phyloP scores from a whole-genome alignment of 2,888 invertebrate genomes.

The Polydrusus cervinus region DNA sequence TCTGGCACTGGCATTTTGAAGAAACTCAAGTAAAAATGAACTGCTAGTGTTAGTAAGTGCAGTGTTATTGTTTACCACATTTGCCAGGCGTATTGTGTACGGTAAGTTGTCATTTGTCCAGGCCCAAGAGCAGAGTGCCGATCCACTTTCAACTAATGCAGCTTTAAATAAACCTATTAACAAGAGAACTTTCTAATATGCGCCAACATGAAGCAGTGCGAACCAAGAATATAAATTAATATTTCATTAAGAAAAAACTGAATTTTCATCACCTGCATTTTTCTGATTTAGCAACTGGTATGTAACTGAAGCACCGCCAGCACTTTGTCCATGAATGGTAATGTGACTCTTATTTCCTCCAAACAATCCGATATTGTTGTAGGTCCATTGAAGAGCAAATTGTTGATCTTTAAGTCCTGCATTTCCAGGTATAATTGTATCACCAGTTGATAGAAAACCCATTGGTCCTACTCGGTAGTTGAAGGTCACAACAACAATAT shows the following conservation, averaged over 20 bases:
- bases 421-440: constrained; percentile 43
- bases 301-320: constrained; percentile 50
- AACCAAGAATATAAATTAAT: too few relatives aligned
- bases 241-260: not conserved
- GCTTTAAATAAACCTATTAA: constrained; percentile 55
- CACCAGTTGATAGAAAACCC: constrained; percentile 50
- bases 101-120: constrained; percentile 59
- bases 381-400: constrained; percentile 47
- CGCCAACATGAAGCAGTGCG: too few relatives aligned
- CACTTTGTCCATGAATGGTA: constrained; percentile 53
- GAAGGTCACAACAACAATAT: constrained; percentile 41
- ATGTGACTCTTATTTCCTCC: constrained; percentile 55
- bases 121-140: constrained; percentile 58
- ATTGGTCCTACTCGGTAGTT: constrained; percentile 49
- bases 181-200: not conserved
- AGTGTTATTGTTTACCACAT: constrained; percentile 50
- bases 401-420: constrained; percentile 52
- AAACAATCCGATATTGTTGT: constrained; percentile 51
- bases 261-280: constrained; percentile 20
- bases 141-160: constrained; percentile 59
- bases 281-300: constrained; percentile 46
- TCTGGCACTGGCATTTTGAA: constrained; percentile 45
- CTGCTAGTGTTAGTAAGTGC: constrained; percentile 48
- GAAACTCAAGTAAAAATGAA: constrained; percentile 49
- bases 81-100: constrained; percentile 59